Conservation (phyloP, 1,140 invertebrate species). For the Drosophila lowei region DNA sequence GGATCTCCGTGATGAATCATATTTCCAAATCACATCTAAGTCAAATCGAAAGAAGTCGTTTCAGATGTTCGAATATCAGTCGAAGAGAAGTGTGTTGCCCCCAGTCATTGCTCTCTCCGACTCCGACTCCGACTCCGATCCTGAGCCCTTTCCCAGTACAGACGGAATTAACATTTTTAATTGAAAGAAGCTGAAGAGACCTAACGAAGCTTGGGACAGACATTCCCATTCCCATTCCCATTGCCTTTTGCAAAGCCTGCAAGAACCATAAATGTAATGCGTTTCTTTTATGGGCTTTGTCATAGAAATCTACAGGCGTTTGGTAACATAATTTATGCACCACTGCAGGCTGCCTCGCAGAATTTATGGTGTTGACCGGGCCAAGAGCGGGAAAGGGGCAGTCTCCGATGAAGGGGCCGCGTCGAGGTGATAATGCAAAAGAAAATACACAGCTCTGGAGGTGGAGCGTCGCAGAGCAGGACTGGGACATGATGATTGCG, state of each 20-base stretch:
- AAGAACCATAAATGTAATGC: slow-evolving; percentile 68
- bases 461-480: neutral
- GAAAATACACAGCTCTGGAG: slow-evolving; percentile 50
- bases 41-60: too few species aligned
- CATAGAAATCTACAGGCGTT: slow-evolving; percentile 67
- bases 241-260: neutral
- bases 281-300: slow-evolving; percentile 65
- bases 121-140: too few species aligned
- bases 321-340: slow-evolving; percentile 75
- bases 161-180: slow-evolving; percentile 64
- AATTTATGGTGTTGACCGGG: slow-evolving; percentile 69
- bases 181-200: slow-evolving; percentile 50
- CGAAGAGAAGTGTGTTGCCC: neutral
- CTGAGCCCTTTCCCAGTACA: neutral
- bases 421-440: slow-evolving; percentile 74
- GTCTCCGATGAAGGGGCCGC: slow-evolving; percentile 45
- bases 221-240: slow-evolving; percentile 1
- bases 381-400: slow-evolving; percentile 5
- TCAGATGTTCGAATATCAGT: too few species aligned
- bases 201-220: slow-evolving; percentile 27
- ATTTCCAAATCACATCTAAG: too few species aligned
- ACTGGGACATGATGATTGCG: slow-evolving; percentile 52
- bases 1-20: too few species aligned
- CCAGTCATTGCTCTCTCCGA: neutral
- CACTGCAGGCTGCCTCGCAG: slow-evolving; percentile 22